phyloP scores from a whole-genome alignment of 1,140 invertebrate genomes.

The Aradophagus sp. region DNA sequence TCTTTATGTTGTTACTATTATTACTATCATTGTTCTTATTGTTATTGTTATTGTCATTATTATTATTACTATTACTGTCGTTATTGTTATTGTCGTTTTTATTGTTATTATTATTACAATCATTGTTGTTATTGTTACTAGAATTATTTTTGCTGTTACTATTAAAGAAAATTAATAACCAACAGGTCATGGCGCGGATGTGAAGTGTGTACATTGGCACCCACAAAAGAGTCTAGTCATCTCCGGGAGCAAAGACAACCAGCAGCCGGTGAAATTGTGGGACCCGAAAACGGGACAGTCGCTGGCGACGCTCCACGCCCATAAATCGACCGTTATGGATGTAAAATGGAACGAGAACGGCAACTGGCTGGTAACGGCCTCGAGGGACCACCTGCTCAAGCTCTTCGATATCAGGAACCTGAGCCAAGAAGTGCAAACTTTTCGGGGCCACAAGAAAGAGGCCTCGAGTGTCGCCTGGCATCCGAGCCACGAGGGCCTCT shows the following conservation, averaged over 20 bases:
- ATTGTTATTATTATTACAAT: not conserved
- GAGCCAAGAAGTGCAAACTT: slow-evolving; percentile 94
- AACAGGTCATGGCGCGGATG: slow-evolving; percentile 97
- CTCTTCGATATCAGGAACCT: slow-evolving; percentile 98
- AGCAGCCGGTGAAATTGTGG: slow-evolving; percentile 99
- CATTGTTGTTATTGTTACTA: not conserved
- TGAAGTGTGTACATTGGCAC: slow-evolving; percentile 99
- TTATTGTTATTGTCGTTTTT: too few species aligned
- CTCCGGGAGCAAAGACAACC: slow-evolving; percentile 99
- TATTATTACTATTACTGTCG: too few species aligned
- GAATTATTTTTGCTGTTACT: not conserved
- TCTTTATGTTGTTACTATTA: too few species aligned
- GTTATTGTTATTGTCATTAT: too few species aligned
- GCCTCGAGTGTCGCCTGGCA: slow-evolving; percentile 98
- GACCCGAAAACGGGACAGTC: slow-evolving; percentile 96
- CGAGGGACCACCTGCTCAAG: slow-evolving; percentile 97
- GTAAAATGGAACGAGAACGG: slow-evolving; percentile 99
- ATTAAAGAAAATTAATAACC: not conserved
- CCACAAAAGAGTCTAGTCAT: slow-evolving; percentile 97
- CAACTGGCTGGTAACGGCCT: slow-evolving; percentile 99
- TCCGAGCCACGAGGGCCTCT: slow-evolving; percentile 96
- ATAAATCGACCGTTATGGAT: slow-evolving; percentile 99
- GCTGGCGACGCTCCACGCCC: slow-evolving; percentile 93
- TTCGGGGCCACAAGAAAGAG: slow-evolving; percentile 98
- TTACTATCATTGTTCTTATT: too few species aligned